Evolutionary conservation across 2,888 invertebrate species (phyloP).

Genomic region (Lobophora halterata): DNA sequence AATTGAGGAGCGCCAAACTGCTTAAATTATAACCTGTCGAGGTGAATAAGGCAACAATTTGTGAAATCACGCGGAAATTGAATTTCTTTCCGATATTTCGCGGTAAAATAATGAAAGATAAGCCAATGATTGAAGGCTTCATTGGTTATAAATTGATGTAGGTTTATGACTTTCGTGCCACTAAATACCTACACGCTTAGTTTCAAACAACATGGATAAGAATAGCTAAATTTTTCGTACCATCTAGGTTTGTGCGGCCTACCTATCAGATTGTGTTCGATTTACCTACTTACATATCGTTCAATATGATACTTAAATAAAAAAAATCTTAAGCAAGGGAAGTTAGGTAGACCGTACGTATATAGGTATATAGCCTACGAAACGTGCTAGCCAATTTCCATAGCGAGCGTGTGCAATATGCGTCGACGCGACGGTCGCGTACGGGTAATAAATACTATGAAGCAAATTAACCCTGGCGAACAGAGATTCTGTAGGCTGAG

Average conservation of each 20-base stretch:
- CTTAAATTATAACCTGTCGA: constrained; percentile 49
- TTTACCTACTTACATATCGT: too few relatives aligned
- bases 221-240: too few relatives aligned
- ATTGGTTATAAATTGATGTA: neutral
- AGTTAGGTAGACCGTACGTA: too few relatives aligned
- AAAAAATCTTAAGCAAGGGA: too few relatives aligned
- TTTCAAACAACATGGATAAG: too few relatives aligned
- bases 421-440: too few relatives aligned
- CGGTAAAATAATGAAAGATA: constrained; percentile 21
- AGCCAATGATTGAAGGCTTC: constrained; percentile 17
- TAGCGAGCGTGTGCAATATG: constrained; percentile 5
- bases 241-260: too few relatives aligned
- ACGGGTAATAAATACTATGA: constrained; percentile 8
- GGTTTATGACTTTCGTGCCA: too few relatives aligned
- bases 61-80: constrained; percentile 49
- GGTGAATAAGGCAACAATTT: constrained; percentile 48
- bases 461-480: constrained; percentile 19
- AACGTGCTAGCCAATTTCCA: neutral
- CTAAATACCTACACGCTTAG: too few relatives aligned
- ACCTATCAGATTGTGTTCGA: too few relatives aligned
- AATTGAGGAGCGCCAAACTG: constrained; percentile 43
- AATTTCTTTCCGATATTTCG: constrained; percentile 43
- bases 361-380: too few relatives aligned
- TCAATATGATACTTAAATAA: too few relatives aligned
- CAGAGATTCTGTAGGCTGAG: constrained; percentile 17